Evolutionary conservation across 2,113 vertebrate genomes (phyloP).

Genomic region (Channa maculata): DNA sequence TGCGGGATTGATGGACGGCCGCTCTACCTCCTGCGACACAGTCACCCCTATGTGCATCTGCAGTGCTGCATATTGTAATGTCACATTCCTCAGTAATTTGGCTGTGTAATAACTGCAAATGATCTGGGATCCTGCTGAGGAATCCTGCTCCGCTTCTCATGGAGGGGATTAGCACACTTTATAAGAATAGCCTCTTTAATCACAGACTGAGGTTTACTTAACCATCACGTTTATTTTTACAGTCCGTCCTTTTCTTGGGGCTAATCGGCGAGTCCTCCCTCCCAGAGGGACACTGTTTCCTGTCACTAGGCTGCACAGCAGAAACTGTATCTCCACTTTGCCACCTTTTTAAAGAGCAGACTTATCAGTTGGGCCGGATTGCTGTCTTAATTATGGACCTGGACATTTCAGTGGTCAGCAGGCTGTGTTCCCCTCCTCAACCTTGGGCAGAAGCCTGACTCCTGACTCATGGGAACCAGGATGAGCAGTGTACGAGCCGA

Average conservation of each 20-base stretch:
- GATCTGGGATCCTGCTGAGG: conserved; percentile 57
- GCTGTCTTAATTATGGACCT: conserved; percentile 62
- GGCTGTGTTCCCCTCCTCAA: conserved; percentile 33
- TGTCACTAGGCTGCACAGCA: conserved; percentile 46
- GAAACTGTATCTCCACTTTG: conserved; percentile 52
- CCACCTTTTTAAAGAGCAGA: conserved; percentile 59
- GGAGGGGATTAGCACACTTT: conserved; percentile 69
- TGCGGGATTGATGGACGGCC: too few species aligned
- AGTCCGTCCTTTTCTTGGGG: conserved; percentile 74
- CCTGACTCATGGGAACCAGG: conserved; percentile 75
- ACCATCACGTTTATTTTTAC: conserved; percentile 81
- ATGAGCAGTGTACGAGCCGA: conserved; percentile 54
- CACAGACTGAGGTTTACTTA: conserved; percentile 77
- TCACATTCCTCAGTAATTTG: conserved; percentile 60
- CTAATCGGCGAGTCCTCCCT: conserved; percentile 67
- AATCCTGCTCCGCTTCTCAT: conserved; percentile 66
- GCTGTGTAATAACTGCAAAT: conserved; percentile 60
- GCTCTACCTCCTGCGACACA: too few species aligned
- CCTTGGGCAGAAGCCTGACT: conserved; percentile 47
- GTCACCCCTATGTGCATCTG: conserved; percentile 14
- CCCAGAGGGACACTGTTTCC: conserved; percentile 72
- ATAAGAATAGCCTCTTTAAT: conserved; percentile 79
- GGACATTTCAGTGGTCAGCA: conserved; percentile 61
- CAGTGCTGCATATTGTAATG: conserved; percentile 30
- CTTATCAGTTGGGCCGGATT: conserved; percentile 67